These are phyloP conservation scores for Rhogogaster chlorosoma DNA, from an alignment of 2,888 invertebrate genomes.

Conservation along the genomic window DNA sequence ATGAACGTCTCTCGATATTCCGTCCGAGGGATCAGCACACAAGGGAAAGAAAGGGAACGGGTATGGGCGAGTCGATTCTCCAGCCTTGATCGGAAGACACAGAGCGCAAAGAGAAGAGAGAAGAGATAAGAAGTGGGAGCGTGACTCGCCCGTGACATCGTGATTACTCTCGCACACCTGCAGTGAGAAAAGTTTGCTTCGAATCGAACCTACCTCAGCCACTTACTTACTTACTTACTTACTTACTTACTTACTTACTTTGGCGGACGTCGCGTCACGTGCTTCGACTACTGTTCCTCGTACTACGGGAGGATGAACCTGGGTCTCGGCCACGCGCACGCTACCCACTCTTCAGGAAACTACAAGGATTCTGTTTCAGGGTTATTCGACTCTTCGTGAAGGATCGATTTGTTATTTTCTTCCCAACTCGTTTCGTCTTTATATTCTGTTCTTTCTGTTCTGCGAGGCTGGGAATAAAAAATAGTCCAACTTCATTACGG, in stretches of 20 bases:
- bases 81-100: neutral
- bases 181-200: conserved; percentile 62
- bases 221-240: conserved; percentile 66
- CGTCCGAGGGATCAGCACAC: neutral
- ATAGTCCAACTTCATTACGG: neutral
- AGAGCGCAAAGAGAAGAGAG: conserved; percentile 51
- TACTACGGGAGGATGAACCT: neutral
- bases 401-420: neutral
- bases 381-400: neutral
- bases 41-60: neutral
- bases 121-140: conserved; percentile 58
- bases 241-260: conserved; percentile 66
- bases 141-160: conserved; percentile 75
- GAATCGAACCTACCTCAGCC: conserved; percentile 65
- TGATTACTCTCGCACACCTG: conserved; percentile 76
- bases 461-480: too few relatives aligned
- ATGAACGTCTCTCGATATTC: neutral
- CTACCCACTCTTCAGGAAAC: neutral
- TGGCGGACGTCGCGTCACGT: conserved; percentile 29
- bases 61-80: neutral
- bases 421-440: too few relatives aligned
- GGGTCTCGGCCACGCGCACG: conserved; percentile 22
- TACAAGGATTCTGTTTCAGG: neutral
- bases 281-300: neutral
- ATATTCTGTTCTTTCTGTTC: neutral